Conservation (phyloP, 1,140 invertebrate species). For the Gryon sp. region DNA sequence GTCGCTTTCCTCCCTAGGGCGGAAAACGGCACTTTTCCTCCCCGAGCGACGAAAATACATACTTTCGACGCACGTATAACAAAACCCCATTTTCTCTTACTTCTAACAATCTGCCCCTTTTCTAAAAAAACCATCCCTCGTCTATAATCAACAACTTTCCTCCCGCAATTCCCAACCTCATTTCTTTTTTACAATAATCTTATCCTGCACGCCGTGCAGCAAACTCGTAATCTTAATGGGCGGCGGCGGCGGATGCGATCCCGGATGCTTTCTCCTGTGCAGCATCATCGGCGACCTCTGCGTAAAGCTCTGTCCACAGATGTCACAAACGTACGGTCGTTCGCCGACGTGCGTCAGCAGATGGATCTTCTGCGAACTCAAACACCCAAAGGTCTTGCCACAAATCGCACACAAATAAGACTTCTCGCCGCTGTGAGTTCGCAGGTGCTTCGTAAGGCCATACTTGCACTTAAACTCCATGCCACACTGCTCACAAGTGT, state of each 20-base stretch:
- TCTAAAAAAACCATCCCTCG: too few relatives aligned
- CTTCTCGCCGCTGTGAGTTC: slow-evolving; percentile 84
- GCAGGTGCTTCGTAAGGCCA: slow-evolving; percentile 72
- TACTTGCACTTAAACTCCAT: slow-evolving; percentile 78
- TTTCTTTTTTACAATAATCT: slow-evolving; percentile 69
- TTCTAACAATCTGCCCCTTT: too few relatives aligned
- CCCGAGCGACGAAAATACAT: too few relatives aligned
- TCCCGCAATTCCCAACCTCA: slow-evolving; percentile 42
- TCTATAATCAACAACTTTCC: too few relatives aligned
- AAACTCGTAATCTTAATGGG: slow-evolving; percentile 74
- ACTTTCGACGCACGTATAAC: too few relatives aligned
- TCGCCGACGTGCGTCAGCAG: slow-evolving; percentile 78
- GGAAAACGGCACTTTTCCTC: too few relatives aligned
- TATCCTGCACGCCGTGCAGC: slow-evolving; percentile 72
- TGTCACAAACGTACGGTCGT: slow-evolving; percentile 80
- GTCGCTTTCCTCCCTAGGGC: too few relatives aligned
- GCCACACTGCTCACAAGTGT: slow-evolving; percentile 81
- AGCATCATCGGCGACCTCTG: slow-evolving; percentile 78
- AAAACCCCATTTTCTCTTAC: too few relatives aligned
- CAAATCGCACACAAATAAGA: slow-evolving; percentile 83
- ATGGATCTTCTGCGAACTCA: slow-evolving; percentile 77
- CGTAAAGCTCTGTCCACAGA: slow-evolving; percentile 78
- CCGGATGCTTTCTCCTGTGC: slow-evolving; percentile 80
- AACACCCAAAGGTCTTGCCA: slow-evolving; percentile 81
- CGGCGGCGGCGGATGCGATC: slow-evolving; percentile 74